Conservation (phyloP, 2,888 invertebrate species). For the Tribolium freemani region DNA sequence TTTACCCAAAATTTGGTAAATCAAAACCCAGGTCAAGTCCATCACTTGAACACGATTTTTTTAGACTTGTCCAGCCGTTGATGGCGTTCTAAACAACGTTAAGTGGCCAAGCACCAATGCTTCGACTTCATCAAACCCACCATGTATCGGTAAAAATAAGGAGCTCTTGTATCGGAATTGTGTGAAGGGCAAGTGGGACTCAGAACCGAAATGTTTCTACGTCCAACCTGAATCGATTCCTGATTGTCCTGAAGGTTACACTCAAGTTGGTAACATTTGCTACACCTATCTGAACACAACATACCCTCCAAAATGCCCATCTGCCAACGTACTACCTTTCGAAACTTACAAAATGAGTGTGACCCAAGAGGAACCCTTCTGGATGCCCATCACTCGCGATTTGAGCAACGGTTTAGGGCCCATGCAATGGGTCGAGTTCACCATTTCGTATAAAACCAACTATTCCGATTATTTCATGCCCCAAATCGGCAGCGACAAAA, state of each 20-base stretch:
- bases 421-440: constrained; percentile 6
- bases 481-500: neutral
- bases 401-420: constrained; percentile 1
- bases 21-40: neutral
- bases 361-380: neutral
- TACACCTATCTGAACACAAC: neutral
- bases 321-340: constrained; percentile 3
- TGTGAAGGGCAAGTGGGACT: neutral
- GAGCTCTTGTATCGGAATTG: neutral
- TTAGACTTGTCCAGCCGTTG: neutral
- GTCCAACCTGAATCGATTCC: neutral
- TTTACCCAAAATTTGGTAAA: neutral
- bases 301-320: constrained; percentile 15
- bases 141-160: neutral
- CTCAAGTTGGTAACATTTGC: neutral
- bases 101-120: neutral
- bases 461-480: neutral
- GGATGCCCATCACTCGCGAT: constrained; percentile 19
- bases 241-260: constrained; percentile 1
- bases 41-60: neutral
- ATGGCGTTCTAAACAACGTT: neutral
- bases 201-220: neutral
- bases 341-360: constrained; percentile 1
- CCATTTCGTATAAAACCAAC: neutral
- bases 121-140: neutral